Evolutionary conservation across 2,888 invertebrate genomes (phyloP).

Genomic region (Thereva unica): DNA sequence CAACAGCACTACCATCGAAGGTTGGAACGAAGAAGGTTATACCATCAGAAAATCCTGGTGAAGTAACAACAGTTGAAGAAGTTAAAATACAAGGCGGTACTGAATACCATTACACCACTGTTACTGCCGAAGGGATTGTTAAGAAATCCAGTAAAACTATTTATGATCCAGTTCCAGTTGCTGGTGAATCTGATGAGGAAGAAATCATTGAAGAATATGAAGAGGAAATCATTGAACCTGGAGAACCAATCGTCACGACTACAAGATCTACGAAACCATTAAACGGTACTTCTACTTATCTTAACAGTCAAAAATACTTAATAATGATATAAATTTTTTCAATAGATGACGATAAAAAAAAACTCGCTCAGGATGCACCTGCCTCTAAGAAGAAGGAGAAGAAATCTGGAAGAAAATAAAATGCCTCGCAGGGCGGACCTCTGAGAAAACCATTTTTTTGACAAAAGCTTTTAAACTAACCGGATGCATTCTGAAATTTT

Average conservation of each 20-base stretch:
- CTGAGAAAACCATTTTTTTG: no score
- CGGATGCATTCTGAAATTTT: no score
- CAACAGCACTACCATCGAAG: conserved; percentile 54
- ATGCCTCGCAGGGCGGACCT: no score
- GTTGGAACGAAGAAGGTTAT: conserved; percentile 55
- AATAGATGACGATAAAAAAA: background rate
- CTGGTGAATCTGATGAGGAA: conserved; percentile 52
- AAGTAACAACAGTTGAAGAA: conserved; percentile 57
- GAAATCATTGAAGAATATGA: conserved; percentile 56
- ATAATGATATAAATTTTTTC: conserved; percentile 2
- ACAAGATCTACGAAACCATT: conserved; percentile 52
- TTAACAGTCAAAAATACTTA: no score
- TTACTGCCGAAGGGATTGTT: conserved; percentile 55
- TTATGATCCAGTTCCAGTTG: conserved; percentile 53
- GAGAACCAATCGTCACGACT: conserved; percentile 55
- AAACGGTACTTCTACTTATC: no score
- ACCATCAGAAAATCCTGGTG: conserved; percentile 56
- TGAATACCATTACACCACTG: conserved; percentile 56
- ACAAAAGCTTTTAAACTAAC: no score
- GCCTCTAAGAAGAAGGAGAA: no score
- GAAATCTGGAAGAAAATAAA: no score
- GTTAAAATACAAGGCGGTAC: conserved; percentile 57
- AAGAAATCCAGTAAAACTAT: conserved; percentile 57
- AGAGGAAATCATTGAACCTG: conserved; percentile 57
- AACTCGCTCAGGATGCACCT: no score